Percentiles rank a stretch among this genome's conserved stretches.
Conservation (phyloP, 2,797 vertebrate species). For the Acanthopagrus latus region DNA sequence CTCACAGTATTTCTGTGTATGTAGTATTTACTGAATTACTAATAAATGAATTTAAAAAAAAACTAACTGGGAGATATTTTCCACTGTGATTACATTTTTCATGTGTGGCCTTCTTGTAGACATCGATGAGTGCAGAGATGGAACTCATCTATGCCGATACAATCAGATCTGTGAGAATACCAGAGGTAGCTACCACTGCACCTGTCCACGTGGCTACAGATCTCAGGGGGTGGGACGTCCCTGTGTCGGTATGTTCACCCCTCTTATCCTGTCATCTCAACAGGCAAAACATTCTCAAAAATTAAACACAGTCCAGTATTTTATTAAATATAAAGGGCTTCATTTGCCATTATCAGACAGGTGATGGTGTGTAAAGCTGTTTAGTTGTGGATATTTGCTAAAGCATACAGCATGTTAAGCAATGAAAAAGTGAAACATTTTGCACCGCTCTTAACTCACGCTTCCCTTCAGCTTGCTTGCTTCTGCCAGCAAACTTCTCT, state of each 20-base stretch:
- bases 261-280: neutral
- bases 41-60: neutral
- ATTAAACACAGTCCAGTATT: neutral
- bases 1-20: neutral
- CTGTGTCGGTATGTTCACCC: constrained; percentile 90
- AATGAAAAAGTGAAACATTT: neutral
- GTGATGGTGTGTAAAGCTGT: constrained; percentile 7
- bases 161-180: constrained; percentile 98
- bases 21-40: neutral
- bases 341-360: neutral
- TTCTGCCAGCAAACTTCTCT: constrained; percentile 45
- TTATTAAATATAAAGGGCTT: neutral
- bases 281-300: neutral
- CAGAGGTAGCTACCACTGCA: constrained; percentile 93
- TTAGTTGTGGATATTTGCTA: neutral
- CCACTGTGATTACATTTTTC: neutral
- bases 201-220: constrained; percentile 92
- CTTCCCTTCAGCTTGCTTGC: constrained; percentile 51
- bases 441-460: constrained; percentile 8
- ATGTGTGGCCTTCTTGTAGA: constrained; percentile 80
- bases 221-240: constrained; percentile 91
- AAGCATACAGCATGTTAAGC: constrained; percentile 18
- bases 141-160: constrained; percentile 94
- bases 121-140: constrained; percentile 94
- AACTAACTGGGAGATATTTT: neutral